Conservation (phyloP, 92 coral and sea anemone species). For the Zoanthus sociatus region DNA sequence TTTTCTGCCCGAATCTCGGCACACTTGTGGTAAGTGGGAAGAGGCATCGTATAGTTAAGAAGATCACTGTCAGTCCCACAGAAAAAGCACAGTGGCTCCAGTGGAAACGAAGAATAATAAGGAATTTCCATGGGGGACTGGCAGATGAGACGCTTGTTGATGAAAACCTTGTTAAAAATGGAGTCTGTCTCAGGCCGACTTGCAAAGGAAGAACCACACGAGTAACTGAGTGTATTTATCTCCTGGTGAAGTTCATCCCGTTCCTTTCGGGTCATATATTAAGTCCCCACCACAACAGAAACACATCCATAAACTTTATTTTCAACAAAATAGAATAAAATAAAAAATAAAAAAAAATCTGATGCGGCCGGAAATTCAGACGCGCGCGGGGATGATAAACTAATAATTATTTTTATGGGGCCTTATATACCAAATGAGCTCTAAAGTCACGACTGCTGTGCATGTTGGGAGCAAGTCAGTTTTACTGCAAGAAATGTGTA, state of each 20-base stretch:
- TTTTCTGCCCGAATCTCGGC: too few species aligned
- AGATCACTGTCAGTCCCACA: constrained; percentile 48
- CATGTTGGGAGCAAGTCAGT: too few species aligned
- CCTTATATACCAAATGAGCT: not conserved
- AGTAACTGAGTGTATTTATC: constrained; percentile 35
- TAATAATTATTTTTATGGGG: too few species aligned
- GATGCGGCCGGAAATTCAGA: too few species aligned
- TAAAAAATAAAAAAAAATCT: too few species aligned
- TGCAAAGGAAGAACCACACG: constrained; percentile 50
- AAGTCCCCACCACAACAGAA: too few species aligned
- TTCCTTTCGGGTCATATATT: constrained; percentile 11
- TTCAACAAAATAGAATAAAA: too few species aligned
- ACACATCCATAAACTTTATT: too few species aligned
- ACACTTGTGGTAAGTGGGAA: not conserved
- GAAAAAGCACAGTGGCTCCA: constrained; percentile 52
- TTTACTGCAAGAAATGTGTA: too few species aligned
- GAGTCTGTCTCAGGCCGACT: constrained; percentile 38
- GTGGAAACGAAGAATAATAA: too few species aligned
- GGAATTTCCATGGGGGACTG: constrained; percentile 49
- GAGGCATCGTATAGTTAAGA: constrained; percentile 15
- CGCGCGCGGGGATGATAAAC: too few species aligned
- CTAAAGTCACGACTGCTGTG: too few species aligned
- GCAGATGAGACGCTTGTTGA: constrained; percentile 48
- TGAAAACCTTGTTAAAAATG: not conserved
- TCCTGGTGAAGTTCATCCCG: constrained; percentile 35